Evolutionary conservation across 2,797 vertebrate species (phyloP), one percentile per base, ranked within the genome.

Genomic region (Merluccius polli): DNA sequence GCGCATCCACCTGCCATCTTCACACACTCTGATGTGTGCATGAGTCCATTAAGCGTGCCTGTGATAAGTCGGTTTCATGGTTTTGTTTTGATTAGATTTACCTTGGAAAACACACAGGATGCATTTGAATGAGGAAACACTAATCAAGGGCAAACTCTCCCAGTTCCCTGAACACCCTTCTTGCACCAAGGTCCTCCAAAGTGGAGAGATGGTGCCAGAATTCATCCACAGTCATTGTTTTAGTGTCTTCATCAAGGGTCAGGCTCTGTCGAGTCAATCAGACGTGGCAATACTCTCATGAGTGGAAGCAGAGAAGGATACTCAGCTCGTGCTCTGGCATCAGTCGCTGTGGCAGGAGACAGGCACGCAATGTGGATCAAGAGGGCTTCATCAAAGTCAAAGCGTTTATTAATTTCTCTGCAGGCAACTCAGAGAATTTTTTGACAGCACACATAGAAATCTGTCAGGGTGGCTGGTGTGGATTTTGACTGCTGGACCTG

Each of bases 1-100:
- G 13, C 36, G 69, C 79, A 78, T 63, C 76, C 73, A 75, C 73
- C 79, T 3, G 38, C 70, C 16, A 30, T 75, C 63, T 78, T 81
- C 32, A 78, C 44, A 35, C 73, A 75, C 73, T 78, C 41, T 73
- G 79, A 77, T 30, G 76, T 81, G 73, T 75, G 73, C 69, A 77
- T 2, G 16, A 80, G 78, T 15, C 77, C 73, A 78, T 78, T 78
- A 31, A 70, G 32, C 1, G 77, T 75, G 52, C 67, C 77, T 75
- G 75, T 73, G 65, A 76, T 79, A 29, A 75, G 78, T 15, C 33
- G 32, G 78, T 68, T 73, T 73, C 67, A 11, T 68, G 24, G 65
- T 30, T 68, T 68, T 36, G 52, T 73, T 73, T 79, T 72, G 30
- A 75, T 73, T 32, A 75, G 24, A 31, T 79, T 68, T 12, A 79